These are phyloP conservation scores for Diadumene lineata DNA, from an alignment of 92 coral and sea anemone species.

Conservation along the genomic window DNA sequence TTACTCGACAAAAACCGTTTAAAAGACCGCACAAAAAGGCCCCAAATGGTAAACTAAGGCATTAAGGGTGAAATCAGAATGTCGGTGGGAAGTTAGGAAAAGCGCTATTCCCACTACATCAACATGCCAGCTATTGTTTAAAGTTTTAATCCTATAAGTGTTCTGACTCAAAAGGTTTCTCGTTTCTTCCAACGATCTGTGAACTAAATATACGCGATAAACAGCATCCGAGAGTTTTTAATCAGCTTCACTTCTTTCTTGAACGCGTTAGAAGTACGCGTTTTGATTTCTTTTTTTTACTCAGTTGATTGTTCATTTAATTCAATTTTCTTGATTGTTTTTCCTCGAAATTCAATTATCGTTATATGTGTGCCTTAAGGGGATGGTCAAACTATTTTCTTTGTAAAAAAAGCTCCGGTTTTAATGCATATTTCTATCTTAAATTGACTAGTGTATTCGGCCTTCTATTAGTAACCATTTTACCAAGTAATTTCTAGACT, in stretches of 20 bases:
- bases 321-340: not conserved
- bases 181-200: slow-evolving; percentile 13
- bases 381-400: not conserved
- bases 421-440: not conserved
- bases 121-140: slow-evolving; percentile 1
- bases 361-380: not conserved
- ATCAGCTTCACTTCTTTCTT: not conserved
- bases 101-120: slow-evolving; percentile 10
- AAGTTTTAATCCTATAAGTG: slow-evolving; percentile 44
- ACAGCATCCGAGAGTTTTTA: not conserved
- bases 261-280: too few species aligned
- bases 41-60: too few species aligned
- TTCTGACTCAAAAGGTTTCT: slow-evolving; percentile 32
- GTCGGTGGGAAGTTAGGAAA: not conserved
- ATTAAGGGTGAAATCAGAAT: too few species aligned
- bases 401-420: not conserved
- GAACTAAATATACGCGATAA: not conserved
- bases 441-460: not conserved
- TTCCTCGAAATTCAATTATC: not conserved
- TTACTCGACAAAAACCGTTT: not conserved
- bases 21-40: not conserved
- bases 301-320: not conserved
- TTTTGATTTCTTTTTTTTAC: not conserved
- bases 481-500: not conserved
- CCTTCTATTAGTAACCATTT: not conserved